These are phyloP conservation scores for Chouioia cunea DNA, from an alignment of 2,888 invertebrate species.

Conservation along the genomic window DNA sequence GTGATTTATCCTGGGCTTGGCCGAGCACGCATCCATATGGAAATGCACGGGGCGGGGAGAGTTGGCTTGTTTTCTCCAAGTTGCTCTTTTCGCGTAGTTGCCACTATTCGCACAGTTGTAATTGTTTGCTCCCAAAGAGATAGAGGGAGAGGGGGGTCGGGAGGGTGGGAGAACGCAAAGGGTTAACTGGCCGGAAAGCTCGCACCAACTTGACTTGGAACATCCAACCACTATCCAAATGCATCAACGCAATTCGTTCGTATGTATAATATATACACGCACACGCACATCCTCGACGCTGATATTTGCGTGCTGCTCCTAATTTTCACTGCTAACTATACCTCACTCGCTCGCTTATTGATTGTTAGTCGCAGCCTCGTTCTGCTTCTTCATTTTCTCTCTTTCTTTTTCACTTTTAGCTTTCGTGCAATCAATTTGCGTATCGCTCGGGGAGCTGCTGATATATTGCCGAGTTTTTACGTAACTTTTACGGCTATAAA, in stretches of 20 bases:
- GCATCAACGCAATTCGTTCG: neutral
- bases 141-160: neutral
- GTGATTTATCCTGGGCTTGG: constrained; percentile 47
- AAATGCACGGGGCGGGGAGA: constrained; percentile 43
- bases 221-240: neutral
- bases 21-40: constrained; percentile 53
- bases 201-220: neutral
- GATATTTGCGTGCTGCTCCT: neutral
- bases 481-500: too few relatives aligned
- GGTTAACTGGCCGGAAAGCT: constrained; percentile 4
- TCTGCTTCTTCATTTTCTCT: too few relatives aligned
- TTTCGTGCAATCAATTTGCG: too few relatives aligned
- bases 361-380: too few relatives aligned
- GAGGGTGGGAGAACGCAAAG: too few relatives aligned
- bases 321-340: neutral
- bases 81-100: constrained; percentile 3
- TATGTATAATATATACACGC: constrained; percentile 4
- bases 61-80: constrained; percentile 1
- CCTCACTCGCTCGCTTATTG: too few relatives aligned
- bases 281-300: neutral
- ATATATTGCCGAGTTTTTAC: too few relatives aligned
- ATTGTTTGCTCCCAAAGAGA: constrained; percentile 3
- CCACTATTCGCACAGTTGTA: neutral
- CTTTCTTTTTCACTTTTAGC: too few relatives aligned
- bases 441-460: too few relatives aligned